A percentile compares a stretch with the other conserved stretches of the same genome.
These are phyloP conservation scores for Reticulitermes lucifugus DNA, from an alignment of 2,888 invertebrate genomes.

Conservation along the genomic window DNA sequence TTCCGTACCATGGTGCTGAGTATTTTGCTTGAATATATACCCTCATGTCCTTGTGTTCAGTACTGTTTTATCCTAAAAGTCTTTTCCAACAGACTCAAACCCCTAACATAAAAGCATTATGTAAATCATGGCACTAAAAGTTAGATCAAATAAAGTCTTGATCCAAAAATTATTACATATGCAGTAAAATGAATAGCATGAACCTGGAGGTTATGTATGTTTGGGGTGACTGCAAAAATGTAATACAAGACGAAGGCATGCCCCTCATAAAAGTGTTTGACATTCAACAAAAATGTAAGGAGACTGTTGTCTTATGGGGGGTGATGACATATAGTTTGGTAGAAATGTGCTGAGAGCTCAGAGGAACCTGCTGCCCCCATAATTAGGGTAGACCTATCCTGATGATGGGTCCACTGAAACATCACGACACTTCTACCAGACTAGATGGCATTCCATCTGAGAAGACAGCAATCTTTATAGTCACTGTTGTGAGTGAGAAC, in stretches of 20 bases:
- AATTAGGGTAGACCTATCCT: no score
- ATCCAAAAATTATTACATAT: neutral
- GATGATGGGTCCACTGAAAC: no score
- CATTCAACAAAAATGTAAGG: no score
- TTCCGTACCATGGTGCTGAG: constrained; percentile 4
- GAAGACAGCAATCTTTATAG: no score
- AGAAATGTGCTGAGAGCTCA: no score
- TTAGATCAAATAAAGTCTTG: neutral
- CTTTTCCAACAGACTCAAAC: neutral
- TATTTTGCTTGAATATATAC: neutral
- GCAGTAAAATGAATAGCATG: neutral
- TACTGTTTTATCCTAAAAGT: neutral
- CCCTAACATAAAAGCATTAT: neutral
- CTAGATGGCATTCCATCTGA: no score
- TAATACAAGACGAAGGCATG: neutral
- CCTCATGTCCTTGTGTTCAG: neutral
- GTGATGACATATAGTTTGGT: no score
- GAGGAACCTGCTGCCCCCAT: no score
- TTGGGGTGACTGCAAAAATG: neutral
- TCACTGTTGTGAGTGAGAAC: no score
- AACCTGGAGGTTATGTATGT: neutral
- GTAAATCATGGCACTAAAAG: neutral
- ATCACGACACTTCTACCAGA: no score
- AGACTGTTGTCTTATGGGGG: no score
- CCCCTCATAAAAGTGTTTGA: neutral